phyloP scores from a whole-genome alignment of 2,888 invertebrate species.

The Yponomeuta evonymella region DNA sequence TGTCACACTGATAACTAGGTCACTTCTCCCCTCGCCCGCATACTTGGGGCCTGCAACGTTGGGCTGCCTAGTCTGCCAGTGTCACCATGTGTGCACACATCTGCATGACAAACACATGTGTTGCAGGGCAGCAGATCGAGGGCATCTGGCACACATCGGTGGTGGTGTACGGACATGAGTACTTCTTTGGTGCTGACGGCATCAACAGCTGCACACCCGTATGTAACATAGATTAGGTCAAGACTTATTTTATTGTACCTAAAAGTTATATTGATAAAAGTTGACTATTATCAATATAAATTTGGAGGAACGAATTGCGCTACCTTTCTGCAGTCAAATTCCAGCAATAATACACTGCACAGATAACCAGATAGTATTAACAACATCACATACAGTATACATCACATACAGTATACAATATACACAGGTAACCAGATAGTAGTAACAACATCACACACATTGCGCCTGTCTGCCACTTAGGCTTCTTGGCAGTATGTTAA shows the following conservation, averaged over 20 bases:
- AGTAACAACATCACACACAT: not conserved
- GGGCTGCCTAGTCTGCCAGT: too few relatives aligned
- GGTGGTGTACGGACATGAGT: constrained; percentile 90
- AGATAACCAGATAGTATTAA: too few relatives aligned
- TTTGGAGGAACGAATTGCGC: too few relatives aligned
- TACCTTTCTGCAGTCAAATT: not conserved
- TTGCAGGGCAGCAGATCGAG: constrained; percentile 86
- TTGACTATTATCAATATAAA: too few relatives aligned
- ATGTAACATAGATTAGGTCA: constrained; percentile 50
- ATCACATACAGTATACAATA: too few relatives aligned
- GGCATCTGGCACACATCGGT: constrained; percentile 98
- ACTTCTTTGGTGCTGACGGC: constrained; percentile 89
- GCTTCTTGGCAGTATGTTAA: not conserved
- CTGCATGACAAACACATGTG: not conserved
- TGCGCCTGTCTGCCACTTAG: not conserved
- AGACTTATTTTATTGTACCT: too few relatives aligned
- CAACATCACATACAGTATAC: not conserved
- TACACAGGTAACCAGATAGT: too few relatives aligned
- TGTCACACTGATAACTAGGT: not conserved
- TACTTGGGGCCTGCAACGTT: too few relatives aligned
- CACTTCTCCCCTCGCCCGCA: not conserved
- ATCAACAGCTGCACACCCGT: constrained; percentile 88
- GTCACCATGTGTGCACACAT: too few relatives aligned
- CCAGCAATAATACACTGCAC: not conserved
- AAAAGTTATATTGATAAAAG: too few relatives aligned